A percentile compares a stretch with the other conserved stretches of the same genome.
Evolutionary conservation across 2,113 vertebrate species (phyloP).

Genomic region (Ia io): DNA sequence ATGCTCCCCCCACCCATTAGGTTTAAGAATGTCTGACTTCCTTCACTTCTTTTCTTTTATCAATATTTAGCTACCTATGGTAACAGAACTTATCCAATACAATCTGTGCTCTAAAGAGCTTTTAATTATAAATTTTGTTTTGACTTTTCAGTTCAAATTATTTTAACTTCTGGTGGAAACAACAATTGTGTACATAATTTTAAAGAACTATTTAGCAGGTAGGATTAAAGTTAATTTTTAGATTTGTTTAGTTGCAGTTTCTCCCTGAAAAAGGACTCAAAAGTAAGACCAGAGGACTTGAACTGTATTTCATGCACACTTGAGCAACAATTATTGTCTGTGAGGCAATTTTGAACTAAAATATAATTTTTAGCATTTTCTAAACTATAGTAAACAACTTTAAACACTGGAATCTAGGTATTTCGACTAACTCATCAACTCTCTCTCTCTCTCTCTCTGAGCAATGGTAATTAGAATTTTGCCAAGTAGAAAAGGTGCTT

Average conservation of each 20-base stretch:
- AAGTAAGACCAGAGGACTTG: neutral
- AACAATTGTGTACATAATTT: neutral
- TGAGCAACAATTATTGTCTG: neutral
- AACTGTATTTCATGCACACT: neutral
- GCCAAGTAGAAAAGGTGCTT: slow-evolving; percentile 12
- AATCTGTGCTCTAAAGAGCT: neutral
- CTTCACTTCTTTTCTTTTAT: neutral
- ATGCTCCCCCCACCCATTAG: neutral
- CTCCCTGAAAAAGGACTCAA: neutral
- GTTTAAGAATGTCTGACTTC: neutral
- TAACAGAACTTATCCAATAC: neutral
- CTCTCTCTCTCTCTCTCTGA: neutral
- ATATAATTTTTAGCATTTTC: slow-evolving; percentile 29
- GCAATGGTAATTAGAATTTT: slow-evolving; percentile 19
- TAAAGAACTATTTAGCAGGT: neutral
- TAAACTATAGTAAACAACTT: slow-evolving; percentile 15
- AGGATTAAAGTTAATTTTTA: slow-evolving; percentile 17
- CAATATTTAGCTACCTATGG: neutral
- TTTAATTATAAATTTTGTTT: slow-evolving; percentile 19
- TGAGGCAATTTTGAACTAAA: neutral
- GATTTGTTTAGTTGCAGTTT: neutral
- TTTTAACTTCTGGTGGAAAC: slow-evolving; percentile 4
- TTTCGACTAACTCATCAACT: neutral
- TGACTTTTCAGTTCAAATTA: neutral
- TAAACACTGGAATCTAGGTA: slow-evolving; percentile 9